phyloP scores from a whole-genome alignment of 2,888 invertebrate genomes.

The Agonopterix alstromeriana region DNA sequence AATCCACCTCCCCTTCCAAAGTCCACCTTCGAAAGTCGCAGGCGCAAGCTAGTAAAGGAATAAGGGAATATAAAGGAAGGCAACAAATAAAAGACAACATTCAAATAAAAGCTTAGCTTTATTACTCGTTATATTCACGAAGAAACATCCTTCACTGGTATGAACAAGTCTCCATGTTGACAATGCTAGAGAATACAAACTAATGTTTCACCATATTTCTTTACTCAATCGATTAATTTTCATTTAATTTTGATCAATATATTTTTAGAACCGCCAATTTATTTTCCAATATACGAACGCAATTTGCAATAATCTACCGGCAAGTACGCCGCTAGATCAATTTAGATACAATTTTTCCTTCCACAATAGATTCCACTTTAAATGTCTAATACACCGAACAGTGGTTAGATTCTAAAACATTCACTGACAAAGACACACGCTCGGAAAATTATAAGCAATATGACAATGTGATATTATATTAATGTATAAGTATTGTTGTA shows the following conservation, averaged over 20 bases:
- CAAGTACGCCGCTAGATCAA: conserved; percentile 25
- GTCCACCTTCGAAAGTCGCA: no score
- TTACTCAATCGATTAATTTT: conserved; percentile 47
- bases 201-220: conserved; percentile 50
- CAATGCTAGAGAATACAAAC: conserved; percentile 19
- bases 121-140: conserved; percentile 84
- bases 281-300: conserved; percentile 47
- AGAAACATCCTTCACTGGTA: conserved; percentile 75
- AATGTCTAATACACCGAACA: conserved; percentile 69
- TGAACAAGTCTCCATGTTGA: conserved; percentile 65
- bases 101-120: conserved; percentile 87
- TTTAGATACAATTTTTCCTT: conserved; percentile 47
- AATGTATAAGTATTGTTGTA: conserved; percentile 72
- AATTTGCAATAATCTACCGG: conserved; percentile 38
- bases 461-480: conserved; percentile 76
- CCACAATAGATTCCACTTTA: conserved; percentile 55
- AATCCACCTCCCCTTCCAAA: no score
- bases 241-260: conserved; percentile 60
- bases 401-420: conserved; percentile 71
- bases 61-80: background rate
- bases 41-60: no score
- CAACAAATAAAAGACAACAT: conserved; percentile 58
- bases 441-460: conserved; percentile 76
- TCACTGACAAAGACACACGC: conserved; percentile 77
- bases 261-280: conserved; percentile 59